Evolutionary conservation across 2,888 invertebrate species (phyloP), one percentile per base, ranked within the genome.

Genomic region (Ennomos quercinarius): DNA sequence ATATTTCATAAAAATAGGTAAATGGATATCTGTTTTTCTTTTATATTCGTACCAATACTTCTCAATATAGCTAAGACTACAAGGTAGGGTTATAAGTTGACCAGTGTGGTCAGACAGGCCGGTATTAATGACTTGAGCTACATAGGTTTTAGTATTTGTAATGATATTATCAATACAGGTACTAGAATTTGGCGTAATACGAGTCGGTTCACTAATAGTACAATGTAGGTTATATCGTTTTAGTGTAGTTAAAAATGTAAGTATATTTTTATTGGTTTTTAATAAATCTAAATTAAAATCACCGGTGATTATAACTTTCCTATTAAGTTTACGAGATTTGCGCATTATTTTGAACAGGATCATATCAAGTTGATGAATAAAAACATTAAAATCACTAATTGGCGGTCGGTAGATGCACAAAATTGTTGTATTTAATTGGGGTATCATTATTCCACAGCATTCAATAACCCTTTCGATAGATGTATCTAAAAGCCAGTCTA

Each of bases 1-100:
- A 39, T 39, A 39, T 39, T 39, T 39, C n/a, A 39, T n/a, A 39
- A 39, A 39, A n/a, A 39, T n/a, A 39, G 6, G 10, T n/a, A 39
- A n/a, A 39, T 39, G 10, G n/a, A 5, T 1, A n/a, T 39, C 39
- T n/a, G n/a, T n/a, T 39, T 39, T 39, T n/a, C 39, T 39, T 5
- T n/a, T 9, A 10, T 39, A 10, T 39, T 39, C 39, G 4, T n/a
- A 39, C 39, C 39, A 39, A 5, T 39, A n/a, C n/a, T 39, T 39
- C 10, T n/a, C 10, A n/a, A 39, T n/a, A n/a, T 10, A 39, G 10
- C 39, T 10, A 39, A n/a, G 5, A n/a, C 39, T 39, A 39, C 39
- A 39, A n/a, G 39, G 39, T 9, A 39, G 39, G 10, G 10, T 39
- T 39, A 39, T 39, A n/a, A 39, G n/a, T n/a, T 39, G 39, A 39